Base-by-base conservation (phyloP, 2,797 vertebrate species). In the Percopsis omiscomaycus region DNA sequence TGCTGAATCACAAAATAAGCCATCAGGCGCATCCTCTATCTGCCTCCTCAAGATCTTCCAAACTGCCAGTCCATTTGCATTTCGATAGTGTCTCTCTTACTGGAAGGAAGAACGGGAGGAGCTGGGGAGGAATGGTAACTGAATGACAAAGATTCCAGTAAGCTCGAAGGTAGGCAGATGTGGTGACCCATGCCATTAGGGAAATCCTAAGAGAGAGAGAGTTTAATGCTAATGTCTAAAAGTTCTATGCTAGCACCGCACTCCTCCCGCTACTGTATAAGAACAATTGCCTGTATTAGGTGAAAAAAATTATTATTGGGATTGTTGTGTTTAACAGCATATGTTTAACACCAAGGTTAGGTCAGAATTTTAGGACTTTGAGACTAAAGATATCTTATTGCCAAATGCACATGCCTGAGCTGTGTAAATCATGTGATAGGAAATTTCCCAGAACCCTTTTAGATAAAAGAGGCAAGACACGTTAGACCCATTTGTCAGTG, bases 71-170 rank as follows among this genome's bases (percentile, higher is more conserved):
- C 15, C 53, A 80, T 84, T 84, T 88, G 64, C 74, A 84, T 86
- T 84, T 87, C 66, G 83, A 75, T 84, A 81, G 61, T 46, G 59
- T 58, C 59, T 71, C 62, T 80, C 55, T 66, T 32, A 66, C 49
- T 57, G 9, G 59, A 64, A 65, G 9, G 56, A 46, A 55, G 42
- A 28, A 66, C 70, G 44, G 2, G 44, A 75, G 50, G 64, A 61
- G 66, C 61, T 71, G 65, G 49, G 52, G 71, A 66, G 11, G 71
- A 69, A 80, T 32, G 1, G 74, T 64, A 32, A 73, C 46, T 77
- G 3, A 63, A 61, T 28, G 60, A 70, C 22, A 68, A 61, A 59
- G 67, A 29, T 54, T 67, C 56, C 42, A 73, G 12, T 53, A 15
- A 14, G 28, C 16, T 62, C 5, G 8, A 55, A 54, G 48, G 55